These are phyloP conservation scores for Hozukius guyotensis DNA, from an alignment of 2,797 vertebrate species.

Conservation along the genomic window DNA sequence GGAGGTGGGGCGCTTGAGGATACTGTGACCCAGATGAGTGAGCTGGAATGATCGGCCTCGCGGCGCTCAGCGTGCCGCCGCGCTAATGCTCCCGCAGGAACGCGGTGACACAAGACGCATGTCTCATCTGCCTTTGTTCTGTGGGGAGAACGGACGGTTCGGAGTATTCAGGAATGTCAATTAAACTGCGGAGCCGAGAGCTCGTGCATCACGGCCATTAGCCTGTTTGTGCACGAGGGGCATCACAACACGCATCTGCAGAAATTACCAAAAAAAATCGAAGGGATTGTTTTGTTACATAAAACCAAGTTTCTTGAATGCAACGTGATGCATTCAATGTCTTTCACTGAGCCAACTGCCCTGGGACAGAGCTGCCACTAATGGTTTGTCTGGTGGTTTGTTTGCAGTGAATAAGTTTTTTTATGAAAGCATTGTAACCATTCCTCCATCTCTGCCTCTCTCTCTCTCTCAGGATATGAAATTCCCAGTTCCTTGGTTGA, in stretches of 20 bases:
- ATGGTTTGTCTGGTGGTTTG: conserved; percentile 10
- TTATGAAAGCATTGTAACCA: not conserved
- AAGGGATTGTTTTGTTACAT: not conserved
- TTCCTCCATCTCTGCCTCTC: not conserved
- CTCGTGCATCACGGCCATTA: not conserved
- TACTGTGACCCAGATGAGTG: conserved; percentile 64
- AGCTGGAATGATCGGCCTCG: conserved; percentile 55
- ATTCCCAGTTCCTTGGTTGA: conserved; percentile 68
- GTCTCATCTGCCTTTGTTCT: conserved; percentile 52
- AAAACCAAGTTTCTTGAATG: not conserved
- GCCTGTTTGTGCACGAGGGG: not conserved
- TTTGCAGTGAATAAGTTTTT: not conserved
- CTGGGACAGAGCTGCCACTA: conserved; percentile 9
- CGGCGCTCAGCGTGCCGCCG: conserved; percentile 17
- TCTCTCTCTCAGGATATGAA: conserved; percentile 72
- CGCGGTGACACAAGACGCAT: conserved; percentile 46
- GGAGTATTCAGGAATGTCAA: conserved; percentile 19
- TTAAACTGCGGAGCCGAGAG: not conserved
- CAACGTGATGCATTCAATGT: not conserved
- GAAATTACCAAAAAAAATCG: not conserved
- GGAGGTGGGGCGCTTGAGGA: conserved; percentile 55
- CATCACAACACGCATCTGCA: not conserved
- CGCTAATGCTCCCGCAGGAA: conserved; percentile 30
- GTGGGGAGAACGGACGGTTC: not conserved
- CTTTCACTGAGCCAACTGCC: not conserved